phyloP scores from a whole-genome alignment of 2,797 vertebrate genomes.

The Chelmon rostratus region DNA sequence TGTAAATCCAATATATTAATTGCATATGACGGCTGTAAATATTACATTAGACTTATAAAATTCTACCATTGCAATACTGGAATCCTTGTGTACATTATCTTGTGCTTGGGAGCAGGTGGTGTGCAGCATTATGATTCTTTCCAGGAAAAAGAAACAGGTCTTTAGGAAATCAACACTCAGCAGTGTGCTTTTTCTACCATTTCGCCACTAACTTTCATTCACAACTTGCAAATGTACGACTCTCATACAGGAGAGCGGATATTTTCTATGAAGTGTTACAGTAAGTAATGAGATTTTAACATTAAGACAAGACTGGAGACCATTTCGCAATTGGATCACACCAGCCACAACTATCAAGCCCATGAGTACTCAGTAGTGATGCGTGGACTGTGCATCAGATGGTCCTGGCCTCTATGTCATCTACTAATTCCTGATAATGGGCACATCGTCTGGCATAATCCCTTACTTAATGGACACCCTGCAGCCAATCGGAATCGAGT shows the following conservation, averaged over 20 bases:
- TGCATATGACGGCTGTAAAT: not conserved
- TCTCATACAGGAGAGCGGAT: not conserved
- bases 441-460: no score
- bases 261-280: not conserved
- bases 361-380: no score
- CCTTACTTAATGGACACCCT: no score
- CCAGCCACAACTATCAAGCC: not conserved
- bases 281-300: not conserved
- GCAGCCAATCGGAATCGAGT: no score
- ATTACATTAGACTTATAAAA: not conserved
- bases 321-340: no score
- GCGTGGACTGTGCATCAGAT: no score
- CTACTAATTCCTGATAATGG: no score
- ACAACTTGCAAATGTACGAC: not conserved
- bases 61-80: not conserved
- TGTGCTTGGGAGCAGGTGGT: not conserved
- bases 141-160: not conserved
- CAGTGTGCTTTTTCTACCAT: not conserved
- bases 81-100: not conserved
- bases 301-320: not conserved
- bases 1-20: constrained; percentile 17
- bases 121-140: not conserved
- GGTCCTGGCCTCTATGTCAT: no score
- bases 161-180: not conserved
- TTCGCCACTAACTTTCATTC: not conserved